Evolutionary conservation across 2,888 invertebrate genomes (phyloP).

Genomic region (Andrena haemorrhoa): DNA sequence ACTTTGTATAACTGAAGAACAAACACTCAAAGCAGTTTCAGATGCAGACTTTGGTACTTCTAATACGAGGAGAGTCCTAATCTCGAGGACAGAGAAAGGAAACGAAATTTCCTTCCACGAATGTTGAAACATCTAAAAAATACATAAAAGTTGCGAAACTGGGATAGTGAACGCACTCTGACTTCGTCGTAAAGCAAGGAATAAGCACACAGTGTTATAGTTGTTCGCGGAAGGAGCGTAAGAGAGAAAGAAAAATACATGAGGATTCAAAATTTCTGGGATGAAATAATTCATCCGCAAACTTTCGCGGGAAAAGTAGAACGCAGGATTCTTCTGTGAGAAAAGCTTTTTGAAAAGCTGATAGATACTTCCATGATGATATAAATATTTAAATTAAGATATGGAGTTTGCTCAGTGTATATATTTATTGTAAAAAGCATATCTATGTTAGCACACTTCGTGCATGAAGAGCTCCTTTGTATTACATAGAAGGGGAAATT

Average conservation of each 20-base stretch:
- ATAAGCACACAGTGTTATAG: background rate
- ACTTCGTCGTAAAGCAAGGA: background rate
- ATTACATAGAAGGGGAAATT: no score
- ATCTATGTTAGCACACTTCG: no score
- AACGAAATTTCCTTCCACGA: constrained; percentile 3
- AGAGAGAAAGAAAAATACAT: background rate
- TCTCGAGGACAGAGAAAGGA: background rate
- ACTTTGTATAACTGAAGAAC: background rate
- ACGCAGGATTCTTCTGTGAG: background rate
- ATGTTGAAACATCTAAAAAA: constrained; percentile 23
- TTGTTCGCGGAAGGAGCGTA: background rate
- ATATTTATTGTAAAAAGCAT: no score
- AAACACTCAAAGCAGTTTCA: background rate
- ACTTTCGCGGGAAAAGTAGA: background rate
- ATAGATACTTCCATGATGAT: background rate
- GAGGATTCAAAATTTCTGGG: background rate
- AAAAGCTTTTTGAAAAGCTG: background rate
- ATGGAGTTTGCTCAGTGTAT: no score
- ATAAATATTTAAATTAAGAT: no score
- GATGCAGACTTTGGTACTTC: background rate
- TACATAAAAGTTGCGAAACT: constrained; percentile 28
- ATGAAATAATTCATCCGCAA: background rate
- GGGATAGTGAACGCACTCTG: background rate
- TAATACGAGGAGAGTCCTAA: background rate
- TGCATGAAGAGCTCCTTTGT: no score